Conservation (phyloP, 2,888 invertebrate species). For the Melieria crassipennis region DNA sequence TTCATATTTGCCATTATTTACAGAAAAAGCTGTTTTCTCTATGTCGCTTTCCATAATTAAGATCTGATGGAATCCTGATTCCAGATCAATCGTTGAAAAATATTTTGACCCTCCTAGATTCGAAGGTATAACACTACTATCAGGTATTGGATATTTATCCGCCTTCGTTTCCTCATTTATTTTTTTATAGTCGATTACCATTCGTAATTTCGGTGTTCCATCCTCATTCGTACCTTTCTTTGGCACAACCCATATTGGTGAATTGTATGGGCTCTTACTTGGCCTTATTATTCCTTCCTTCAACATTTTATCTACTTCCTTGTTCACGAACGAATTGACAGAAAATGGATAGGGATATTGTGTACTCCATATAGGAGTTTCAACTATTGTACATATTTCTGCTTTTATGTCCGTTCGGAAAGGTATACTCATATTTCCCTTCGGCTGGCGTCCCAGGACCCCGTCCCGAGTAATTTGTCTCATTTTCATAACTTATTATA, state of each 20-base stretch:
- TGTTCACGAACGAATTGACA: background rate
- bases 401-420: conserved; percentile 1
- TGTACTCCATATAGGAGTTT: too few relatives aligned
- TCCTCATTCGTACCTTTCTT: conserved; percentile 17
- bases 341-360: background rate
- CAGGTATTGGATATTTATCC: conserved; percentile 2
- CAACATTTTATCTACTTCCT: conserved; percentile 1
- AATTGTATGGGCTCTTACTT: background rate
- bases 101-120: conserved; percentile 7
- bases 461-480: background rate
- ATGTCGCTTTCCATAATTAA: conserved; percentile 35
- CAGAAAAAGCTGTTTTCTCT: conserved; percentile 36
- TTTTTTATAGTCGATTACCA: conserved; percentile 18
- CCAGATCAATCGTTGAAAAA: conserved; percentile 4
- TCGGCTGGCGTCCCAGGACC: background rate
- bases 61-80: conserved; percentile 8
- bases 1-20: conserved; percentile 32
- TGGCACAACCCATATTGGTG: conserved; percentile 1
- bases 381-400: background rate
- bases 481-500: background rate
- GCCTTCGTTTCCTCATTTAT: conserved; percentile 4
- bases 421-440: background rate
- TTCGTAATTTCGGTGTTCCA: conserved; percentile 4
- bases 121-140: conserved; percentile 1
- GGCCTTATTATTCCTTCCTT: conserved; percentile 4